Conservation (phyloP, 2,113 vertebrate genomes). For the Pycnonotus jocosus region DNA sequence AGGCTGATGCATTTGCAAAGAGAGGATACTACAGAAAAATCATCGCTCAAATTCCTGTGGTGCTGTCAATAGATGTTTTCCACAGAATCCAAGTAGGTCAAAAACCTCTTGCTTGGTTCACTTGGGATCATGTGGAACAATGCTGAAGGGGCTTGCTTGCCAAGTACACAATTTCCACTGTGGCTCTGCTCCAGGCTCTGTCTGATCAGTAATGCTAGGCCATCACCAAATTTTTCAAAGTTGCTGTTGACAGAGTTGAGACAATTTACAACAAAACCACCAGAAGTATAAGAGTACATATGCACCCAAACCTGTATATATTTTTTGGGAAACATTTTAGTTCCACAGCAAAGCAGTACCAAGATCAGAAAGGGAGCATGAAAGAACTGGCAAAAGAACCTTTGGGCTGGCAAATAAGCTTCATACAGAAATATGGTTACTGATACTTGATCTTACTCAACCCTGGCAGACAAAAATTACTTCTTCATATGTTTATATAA, state of each 20-base stretch:
- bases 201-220: not conserved
- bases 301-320: not conserved
- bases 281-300: not conserved
- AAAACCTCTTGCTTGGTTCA: not conserved
- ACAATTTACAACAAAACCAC: not conserved
- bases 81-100: not conserved
- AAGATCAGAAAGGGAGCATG: not conserved
- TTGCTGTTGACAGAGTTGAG: not conserved
- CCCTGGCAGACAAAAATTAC: not conserved
- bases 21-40: not conserved
- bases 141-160: not conserved
- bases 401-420: not conserved
- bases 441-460: not conserved
- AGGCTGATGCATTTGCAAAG: not conserved
- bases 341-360: not conserved
- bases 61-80: not conserved
- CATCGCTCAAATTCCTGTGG: not conserved
- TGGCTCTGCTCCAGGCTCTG: not conserved
- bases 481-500: not conserved
- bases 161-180: not conserved
- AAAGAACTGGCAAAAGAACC: not conserved
- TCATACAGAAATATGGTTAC: not conserved
- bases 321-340: not conserved
- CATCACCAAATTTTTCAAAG: not conserved
- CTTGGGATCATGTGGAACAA: not conserved